Evolutionary conservation across 2,888 invertebrate genomes (phyloP).

Genomic region (Leptopterna dolabrata): DNA sequence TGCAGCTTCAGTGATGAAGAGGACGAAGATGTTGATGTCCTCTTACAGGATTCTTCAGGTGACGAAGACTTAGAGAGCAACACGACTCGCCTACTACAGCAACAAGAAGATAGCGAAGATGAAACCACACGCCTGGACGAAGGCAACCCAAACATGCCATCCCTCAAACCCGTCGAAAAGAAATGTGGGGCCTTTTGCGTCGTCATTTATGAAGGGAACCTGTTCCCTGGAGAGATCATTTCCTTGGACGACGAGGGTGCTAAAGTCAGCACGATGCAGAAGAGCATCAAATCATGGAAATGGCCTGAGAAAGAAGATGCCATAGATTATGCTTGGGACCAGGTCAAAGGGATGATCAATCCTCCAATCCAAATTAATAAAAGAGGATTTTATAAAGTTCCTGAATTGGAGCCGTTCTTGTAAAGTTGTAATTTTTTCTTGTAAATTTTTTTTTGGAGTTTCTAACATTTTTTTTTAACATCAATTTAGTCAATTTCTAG

Average conservation of each 20-base stretch:
- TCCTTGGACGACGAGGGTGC: not conserved
- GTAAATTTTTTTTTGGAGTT: not conserved
- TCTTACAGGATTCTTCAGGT: not conserved
- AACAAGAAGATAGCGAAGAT: not conserved
- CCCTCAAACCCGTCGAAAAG: not conserved
- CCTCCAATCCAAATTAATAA: not conserved
- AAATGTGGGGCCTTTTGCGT: not conserved
- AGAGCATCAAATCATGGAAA: conserved; percentile 13
- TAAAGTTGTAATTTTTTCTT: not conserved
- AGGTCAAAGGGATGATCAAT: not conserved
- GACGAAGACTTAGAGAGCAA: not conserved
- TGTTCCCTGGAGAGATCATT: not conserved
- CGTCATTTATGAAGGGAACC: not conserved
- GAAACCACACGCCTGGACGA: not conserved
- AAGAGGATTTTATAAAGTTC: conserved; percentile 14
- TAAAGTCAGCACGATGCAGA: not conserved
- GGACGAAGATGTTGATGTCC: not conserved
- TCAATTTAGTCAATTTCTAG: not conserved
- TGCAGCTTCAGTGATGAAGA: not conserved
- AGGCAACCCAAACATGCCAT: not conserved
- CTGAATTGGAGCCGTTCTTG: not conserved
- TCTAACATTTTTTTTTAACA: not conserved
- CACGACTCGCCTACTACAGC: not conserved
- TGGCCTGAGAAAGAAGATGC: not conserved
- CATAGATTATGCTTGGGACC: conserved; percentile 6